Base-by-base conservation (phyloP, 1,140 invertebrate genomes). In the Zophobas atratus region DNA sequence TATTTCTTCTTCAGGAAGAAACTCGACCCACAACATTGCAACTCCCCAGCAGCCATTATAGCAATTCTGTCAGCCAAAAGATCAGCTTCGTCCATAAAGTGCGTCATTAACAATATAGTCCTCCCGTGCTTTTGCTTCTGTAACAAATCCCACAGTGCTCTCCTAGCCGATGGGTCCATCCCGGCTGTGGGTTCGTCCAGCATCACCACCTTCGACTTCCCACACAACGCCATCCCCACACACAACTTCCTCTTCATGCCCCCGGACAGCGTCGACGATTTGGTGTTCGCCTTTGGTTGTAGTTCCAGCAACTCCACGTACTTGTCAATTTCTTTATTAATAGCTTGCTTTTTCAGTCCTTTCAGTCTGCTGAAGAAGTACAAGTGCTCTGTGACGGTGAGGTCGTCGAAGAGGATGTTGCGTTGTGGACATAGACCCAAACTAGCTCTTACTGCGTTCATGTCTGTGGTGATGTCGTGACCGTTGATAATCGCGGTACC, bases 31-130 rank as follows among this genome's bases (percentile, higher is more conserved):
- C 92, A 92, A 84, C 96, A 96, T 82, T 92, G 91, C 8, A 98
- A 88, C 70, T 90, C 87, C 20, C 97, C 97, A 33, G 90, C 89
- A 78, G 94, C 92, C 90, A 98, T 93, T 71, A 98, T 97, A 1
- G 95, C 96, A 82, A 98, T 96, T 80, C 96, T 89, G 88, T 98
- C 97, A 0, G 97, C 97, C 1, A 99, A 89, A 43, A 96, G 90
- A 88, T 99, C 97, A 43, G 97, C 97, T 88, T 99, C 97, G 86
- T 99, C 97, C 97, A 99, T 99, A 86, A 96, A 98, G 87, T 99
- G 97, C 6, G 97, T 99, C 8, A 96, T 96, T 67, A 99, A 89
- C 1, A 99, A 86, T 74, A 99, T 92, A 2, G 96, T 41, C 63
- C 43, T 60, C 83, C 86, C 87, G 76, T 85, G 82, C 80, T 90